These are phyloP conservation scores for Monodelphis domestica DNA, from an alignment of 2,797 vertebrate genomes.

Conservation along the genomic window DNA sequence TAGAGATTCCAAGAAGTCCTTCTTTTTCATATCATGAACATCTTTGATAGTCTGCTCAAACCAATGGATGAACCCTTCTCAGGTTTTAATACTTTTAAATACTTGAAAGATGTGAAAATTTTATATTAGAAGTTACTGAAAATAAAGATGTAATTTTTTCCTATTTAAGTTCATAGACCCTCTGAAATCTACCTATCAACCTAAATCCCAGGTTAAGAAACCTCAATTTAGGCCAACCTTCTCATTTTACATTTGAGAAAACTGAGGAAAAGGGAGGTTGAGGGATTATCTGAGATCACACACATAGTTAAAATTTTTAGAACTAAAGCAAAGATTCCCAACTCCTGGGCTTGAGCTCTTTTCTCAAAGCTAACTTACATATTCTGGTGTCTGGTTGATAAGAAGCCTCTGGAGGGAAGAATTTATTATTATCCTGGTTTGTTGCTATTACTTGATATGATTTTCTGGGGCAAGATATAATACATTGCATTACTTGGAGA, in stretches of 20 bases:
- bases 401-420: background rate
- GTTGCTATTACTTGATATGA: background rate
- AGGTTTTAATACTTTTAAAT: background rate
- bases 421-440: background rate
- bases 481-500: background rate
- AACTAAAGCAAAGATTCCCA: background rate
- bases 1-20: too few relatives aligned
- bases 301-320: background rate
- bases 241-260: background rate
- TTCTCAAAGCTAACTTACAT: background rate
- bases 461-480: background rate
- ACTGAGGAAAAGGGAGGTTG: background rate
- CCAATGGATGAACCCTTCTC: background rate
- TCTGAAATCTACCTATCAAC: background rate
- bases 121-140: background rate
- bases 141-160: background rate
- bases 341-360: background rate
- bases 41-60: background rate
- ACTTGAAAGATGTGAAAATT: background rate
- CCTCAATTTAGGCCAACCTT: background rate
- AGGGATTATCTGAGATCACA: background rate
- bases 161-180: background rate
- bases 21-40: background rate
- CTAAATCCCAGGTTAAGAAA: background rate
- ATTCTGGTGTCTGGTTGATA: background rate